phyloP scores from a whole-genome alignment of 1,140 invertebrate species.

The Paracyclopina nana region DNA sequence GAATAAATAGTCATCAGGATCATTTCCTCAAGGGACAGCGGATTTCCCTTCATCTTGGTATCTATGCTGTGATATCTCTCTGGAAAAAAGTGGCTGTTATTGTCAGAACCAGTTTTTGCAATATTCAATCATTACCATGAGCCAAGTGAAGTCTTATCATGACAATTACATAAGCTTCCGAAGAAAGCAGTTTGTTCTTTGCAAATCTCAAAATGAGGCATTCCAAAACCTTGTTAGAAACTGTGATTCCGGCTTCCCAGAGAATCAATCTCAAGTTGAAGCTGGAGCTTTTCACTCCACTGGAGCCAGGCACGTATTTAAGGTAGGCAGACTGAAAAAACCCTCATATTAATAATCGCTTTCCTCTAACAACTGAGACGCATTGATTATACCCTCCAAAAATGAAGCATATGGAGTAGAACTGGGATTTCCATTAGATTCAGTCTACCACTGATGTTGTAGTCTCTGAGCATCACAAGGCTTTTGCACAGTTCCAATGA shows the following conservation, averaged over 20 bases:
- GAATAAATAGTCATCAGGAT: slow-evolving; percentile 49
- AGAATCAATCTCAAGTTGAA: slow-evolving; percentile 40
- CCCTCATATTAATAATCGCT: background rate
- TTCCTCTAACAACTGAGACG: background rate
- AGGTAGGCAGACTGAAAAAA: slow-evolving; percentile 34
- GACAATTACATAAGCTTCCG: slow-evolving; percentile 43
- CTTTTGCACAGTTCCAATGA: slow-evolving; percentile 40
- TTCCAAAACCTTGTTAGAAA: slow-evolving; percentile 51
- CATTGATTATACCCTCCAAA: slow-evolving; percentile 36
- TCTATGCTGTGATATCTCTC: slow-evolving; percentile 46
- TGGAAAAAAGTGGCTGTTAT: too few relatives aligned
- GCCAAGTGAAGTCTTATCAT: slow-evolving; percentile 46
- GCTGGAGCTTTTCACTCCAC: slow-evolving; percentile 37
- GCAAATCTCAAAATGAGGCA: slow-evolving; percentile 42
- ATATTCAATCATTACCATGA: slow-evolving; percentile 34
- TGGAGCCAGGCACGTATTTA: slow-evolving; percentile 34
- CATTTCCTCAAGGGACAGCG: slow-evolving; percentile 49
- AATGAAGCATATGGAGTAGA: slow-evolving; percentile 40
- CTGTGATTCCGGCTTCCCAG: slow-evolving; percentile 44
- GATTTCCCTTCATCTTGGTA: slow-evolving; percentile 48
- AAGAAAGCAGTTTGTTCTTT: slow-evolving; percentile 35
- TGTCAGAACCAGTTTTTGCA: too few relatives aligned
- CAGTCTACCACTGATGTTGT: slow-evolving; percentile 40
- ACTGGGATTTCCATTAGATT: slow-evolving; percentile 36
- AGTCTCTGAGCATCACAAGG: slow-evolving; percentile 43